Conservation (phyloP, 2,888 invertebrate genomes). For the Sericinus montela region DNA sequence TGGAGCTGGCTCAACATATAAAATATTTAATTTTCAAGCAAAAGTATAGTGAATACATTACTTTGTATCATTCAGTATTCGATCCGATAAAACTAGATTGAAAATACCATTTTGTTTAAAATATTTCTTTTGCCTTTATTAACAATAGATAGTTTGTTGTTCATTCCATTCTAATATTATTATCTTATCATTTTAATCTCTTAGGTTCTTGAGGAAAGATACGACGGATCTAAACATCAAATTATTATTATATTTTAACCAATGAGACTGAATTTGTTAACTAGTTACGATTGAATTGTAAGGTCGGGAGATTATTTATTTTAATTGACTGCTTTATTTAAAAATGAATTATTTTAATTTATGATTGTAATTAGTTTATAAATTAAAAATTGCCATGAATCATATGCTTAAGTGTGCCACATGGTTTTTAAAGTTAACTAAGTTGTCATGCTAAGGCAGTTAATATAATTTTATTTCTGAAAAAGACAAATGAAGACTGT, state of each 20-base stretch:
- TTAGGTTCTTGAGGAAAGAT: slow-evolving; percentile 59
- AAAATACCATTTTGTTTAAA: no score
- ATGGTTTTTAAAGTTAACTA: not conserved
- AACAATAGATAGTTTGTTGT: not conserved
- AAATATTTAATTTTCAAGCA: no score
- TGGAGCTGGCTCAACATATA: no score
- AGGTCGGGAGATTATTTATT: slow-evolving; percentile 57
- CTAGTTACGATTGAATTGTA: slow-evolving; percentile 46
- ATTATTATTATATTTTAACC: slow-evolving; percentile 53
- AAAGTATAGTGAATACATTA: no score
- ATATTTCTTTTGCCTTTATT: no score
- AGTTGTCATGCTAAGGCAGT: slow-evolving; percentile 23
- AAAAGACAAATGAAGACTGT: slow-evolving; percentile 69
- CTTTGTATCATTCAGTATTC: no score
- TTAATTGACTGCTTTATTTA: slow-evolving; percentile 19
- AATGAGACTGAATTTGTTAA: slow-evolving; percentile 78
- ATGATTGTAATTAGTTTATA: slow-evolving; percentile 3
- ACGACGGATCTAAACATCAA: slow-evolving; percentile 40
- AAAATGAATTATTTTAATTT: slow-evolving; percentile 13
- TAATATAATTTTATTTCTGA: slow-evolving; percentile 29
- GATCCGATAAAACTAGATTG: no score
- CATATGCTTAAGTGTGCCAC: slow-evolving; percentile 22
- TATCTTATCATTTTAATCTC: not conserved
- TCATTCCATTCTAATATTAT: not conserved
- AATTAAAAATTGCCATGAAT: slow-evolving; percentile 12